These are phyloP conservation scores for Cardinalis cardinalis DNA, from an alignment of 2,113 vertebrate genomes.

Conservation along the genomic window DNA sequence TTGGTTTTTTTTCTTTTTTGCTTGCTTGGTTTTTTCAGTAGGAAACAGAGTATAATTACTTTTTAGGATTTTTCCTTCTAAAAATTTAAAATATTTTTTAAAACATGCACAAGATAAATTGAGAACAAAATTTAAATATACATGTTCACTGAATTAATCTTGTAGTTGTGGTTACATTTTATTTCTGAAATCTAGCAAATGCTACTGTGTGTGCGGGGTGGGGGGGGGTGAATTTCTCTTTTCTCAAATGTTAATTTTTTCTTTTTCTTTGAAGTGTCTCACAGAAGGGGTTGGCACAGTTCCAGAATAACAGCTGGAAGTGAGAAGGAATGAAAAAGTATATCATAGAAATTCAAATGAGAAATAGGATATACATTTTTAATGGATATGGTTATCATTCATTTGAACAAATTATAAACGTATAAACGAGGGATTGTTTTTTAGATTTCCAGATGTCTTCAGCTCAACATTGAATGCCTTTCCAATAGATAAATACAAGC, in stretches of 20 bases:
- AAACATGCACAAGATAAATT: accelerated
- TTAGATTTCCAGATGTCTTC: constrained; percentile 47
- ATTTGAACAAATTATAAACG: constrained; percentile 50
- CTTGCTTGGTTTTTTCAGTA: neutral
- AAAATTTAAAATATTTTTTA: neutral
- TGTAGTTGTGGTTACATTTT: neutral
- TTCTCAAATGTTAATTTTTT: neutral
- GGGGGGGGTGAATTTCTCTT: neutral
- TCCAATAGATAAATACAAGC: neutral
- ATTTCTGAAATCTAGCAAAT: neutral
- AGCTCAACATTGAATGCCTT: neutral
- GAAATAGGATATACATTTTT: constrained; percentile 57
- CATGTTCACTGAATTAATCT: neutral
- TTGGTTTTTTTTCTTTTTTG: neutral
- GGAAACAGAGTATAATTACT: neutral
- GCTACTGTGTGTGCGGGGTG: neutral
- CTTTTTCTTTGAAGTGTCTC: neutral
- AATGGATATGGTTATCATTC: constrained; percentile 33
- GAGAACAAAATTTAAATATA: neutral
- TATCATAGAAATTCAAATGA: constrained; percentile 54
- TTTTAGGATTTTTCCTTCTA: neutral
- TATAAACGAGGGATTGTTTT: constrained; percentile 27
- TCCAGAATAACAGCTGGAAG: constrained; percentile 64
- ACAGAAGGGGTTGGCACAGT: constrained; percentile 22
- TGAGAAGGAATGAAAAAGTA: constrained; percentile 28